These are phyloP conservation scores for Amiota mariae DNA, from an alignment of 2,888 invertebrate genomes.

Conservation along the genomic window DNA sequence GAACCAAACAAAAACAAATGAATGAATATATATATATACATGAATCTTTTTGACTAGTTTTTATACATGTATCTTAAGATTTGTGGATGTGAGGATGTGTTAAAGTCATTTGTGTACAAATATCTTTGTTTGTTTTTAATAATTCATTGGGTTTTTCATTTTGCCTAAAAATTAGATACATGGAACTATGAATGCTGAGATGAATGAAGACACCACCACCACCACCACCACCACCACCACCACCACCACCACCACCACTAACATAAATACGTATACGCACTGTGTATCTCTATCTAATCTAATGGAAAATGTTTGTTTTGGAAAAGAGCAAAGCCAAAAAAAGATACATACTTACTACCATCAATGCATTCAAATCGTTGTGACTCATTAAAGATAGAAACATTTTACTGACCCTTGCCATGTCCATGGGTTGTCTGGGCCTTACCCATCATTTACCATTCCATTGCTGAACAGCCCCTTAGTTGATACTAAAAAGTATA, in stretches of 20 bases:
- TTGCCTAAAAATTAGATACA: slow-evolving; percentile 34
- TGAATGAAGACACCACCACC: background rate
- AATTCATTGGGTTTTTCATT: slow-evolving; percentile 65
- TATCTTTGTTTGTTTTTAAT: slow-evolving; percentile 63
- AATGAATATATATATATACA: slow-evolving; percentile 40
- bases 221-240: slow-evolving; percentile 43
- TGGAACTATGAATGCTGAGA: background rate
- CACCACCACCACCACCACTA: slow-evolving; percentile 35
- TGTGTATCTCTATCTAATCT: slow-evolving; percentile 46
- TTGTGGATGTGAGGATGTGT: slow-evolving; percentile 33
- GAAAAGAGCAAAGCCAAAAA: slow-evolving; percentile 48
- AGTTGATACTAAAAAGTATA: no score
- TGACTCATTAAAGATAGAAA: slow-evolving; percentile 53
- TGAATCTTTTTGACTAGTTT: slow-evolving; percentile 47
- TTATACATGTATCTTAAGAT: slow-evolving; percentile 31
- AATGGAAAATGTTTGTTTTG: slow-evolving; percentile 67
- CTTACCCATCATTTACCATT: background rate
- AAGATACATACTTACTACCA: slow-evolving; percentile 42
- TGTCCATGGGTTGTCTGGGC: background rate
- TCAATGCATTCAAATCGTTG: slow-evolving; percentile 19
- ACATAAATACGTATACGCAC: slow-evolving; percentile 60
- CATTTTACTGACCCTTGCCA: slow-evolving; percentile 16
- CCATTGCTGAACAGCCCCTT: no score
- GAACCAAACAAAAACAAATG: background rate
- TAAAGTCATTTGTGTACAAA: slow-evolving; percentile 55